These are phyloP conservation scores for Terebella lapidaria DNA, from an alignment of 2,888 invertebrate species.

Conservation along the genomic window DNA sequence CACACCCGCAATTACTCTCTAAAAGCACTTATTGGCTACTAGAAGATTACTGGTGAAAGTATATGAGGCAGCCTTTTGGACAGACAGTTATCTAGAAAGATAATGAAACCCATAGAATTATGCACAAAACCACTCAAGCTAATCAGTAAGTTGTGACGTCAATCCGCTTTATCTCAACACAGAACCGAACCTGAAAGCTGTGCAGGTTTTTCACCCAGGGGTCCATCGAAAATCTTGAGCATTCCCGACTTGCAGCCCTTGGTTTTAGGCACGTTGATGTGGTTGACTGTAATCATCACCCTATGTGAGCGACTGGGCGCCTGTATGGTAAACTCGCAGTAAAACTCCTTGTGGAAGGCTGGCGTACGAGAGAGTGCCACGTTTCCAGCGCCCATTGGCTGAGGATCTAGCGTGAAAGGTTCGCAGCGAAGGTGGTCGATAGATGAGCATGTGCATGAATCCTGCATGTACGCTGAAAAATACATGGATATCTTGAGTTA, in stretches of 20 bases:
- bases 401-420: neutral
- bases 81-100: too few species aligned
- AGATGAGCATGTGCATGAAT: constrained; percentile 1
- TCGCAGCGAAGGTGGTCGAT: neutral
- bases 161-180: too few species aligned
- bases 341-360: neutral
- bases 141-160: too few species aligned
- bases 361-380: neutral
- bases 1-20: too few species aligned
- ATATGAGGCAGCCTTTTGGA: too few species aligned
- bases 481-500: too few species aligned
- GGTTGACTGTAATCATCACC: neutral
- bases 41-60: too few species aligned
- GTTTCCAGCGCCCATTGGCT: neutral
- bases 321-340: constrained; percentile 1
- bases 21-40: too few species aligned
- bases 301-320: neutral
- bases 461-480: constrained; percentile 2
- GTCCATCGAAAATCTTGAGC: constrained; percentile 1
- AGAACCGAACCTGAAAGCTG: neutral
- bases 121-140: too few species aligned
- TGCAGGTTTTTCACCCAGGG: neutral
- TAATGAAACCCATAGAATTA: too few species aligned
- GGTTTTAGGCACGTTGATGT: neutral
- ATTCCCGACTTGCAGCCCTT: constrained; percentile 1